These are phyloP conservation scores for Cirrhinus mrigala DNA, from an alignment of 2,797 vertebrate genomes.

Conservation along the genomic window DNA sequence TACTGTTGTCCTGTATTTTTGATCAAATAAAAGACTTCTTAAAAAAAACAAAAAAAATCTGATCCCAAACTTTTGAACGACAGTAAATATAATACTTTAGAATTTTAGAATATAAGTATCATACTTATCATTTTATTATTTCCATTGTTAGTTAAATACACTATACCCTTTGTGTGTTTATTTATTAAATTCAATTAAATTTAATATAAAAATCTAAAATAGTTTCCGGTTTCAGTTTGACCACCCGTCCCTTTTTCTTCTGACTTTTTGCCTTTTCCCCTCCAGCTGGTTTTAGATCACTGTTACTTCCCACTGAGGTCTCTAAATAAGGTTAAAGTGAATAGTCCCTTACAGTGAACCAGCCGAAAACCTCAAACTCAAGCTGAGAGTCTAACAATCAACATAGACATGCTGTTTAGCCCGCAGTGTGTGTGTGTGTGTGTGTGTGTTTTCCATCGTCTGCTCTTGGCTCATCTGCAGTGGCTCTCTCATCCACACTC, in stretches of 20 bases:
- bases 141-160: background rate
- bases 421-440: constrained; percentile 15
- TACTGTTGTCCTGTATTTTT: too few species aligned
- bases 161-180: background rate
- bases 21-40: too few species aligned
- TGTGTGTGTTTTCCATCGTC: constrained; percentile 33
- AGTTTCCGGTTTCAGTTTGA: background rate
- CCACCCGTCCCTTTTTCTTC: background rate
- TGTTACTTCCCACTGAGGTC: background rate
- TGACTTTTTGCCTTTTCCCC: background rate
- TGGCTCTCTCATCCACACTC: constrained; percentile 43
- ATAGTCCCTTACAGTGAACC: constrained; percentile 14
- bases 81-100: too few species aligned
- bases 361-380: constrained; percentile 15
- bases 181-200: background rate
- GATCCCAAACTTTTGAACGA: too few species aligned
- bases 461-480: constrained; percentile 45
- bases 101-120: background rate
- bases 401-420: constrained; percentile 30
- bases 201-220: background rate
- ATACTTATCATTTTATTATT: background rate
- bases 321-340: constrained; percentile 35
- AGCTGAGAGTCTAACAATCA: constrained; percentile 27
- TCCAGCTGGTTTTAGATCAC: constrained; percentile 10
- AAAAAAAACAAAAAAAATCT: too few species aligned